Evolutionary conservation across 2,113 vertebrate species (phyloP), one percentile per base, ranked within the genome.

Genomic region (Ornithorhynchus anatinus): DNA sequence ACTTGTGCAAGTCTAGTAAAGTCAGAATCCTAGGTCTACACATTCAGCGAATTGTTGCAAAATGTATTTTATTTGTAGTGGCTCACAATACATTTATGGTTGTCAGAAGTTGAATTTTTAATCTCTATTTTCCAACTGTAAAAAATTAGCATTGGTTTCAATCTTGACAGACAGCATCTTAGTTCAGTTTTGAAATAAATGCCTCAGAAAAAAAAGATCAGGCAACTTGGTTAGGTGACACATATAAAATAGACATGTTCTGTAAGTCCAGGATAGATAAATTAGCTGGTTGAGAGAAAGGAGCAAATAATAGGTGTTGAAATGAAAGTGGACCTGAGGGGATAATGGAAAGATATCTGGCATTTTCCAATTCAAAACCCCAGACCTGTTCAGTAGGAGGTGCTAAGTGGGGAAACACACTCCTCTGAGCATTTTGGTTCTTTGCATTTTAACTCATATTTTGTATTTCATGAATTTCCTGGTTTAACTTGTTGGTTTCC

Each of bases 21-120:
- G 43, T 52, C 29, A 48, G 15, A 74, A 61, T 75, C 39, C 68
- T 63, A 61, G 53, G 71, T 31, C 31, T 27, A 42, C 35, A 65
- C 73, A 22, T 82, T 65, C 70, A 84, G n/a, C 77, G 67, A 82
- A 71, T 80, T 66, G 44, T 20, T 77, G 5, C 13, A 23, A 40
- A 82, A 44, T 9, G 7, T 20, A 40, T 74, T 72, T 70, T 42
- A 29, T 0, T 57, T 63, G 14, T 52, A 22, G 3, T 33, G 62
- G 47, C 23, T 82, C 19, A 54, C 19, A 27, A 64, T 67, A 54
- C 11, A 40, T 32, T 63, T 72, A 33, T 0, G 29, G 33, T 67
- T 74, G 39, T 50, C 7, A 52, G 54, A 60, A 17, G 39, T 72
- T 78, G 36, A 31, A 17, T 35, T 68, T 32, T 48, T n/a, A 59